phyloP scores from a whole-genome alignment of 2,113 vertebrate species.

The Tiliqua scincoides region DNA sequence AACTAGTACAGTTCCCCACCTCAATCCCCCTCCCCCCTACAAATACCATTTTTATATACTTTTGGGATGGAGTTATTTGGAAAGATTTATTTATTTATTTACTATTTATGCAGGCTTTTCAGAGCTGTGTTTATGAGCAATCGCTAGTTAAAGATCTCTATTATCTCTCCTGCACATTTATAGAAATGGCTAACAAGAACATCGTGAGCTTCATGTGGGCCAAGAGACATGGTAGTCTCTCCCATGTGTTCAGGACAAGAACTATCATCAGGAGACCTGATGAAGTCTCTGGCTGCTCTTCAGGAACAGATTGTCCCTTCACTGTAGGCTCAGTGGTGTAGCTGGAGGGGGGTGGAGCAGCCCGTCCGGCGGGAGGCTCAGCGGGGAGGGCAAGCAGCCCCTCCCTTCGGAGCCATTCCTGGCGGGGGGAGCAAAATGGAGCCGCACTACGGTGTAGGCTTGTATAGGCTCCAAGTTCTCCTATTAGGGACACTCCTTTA shows the following conservation, averaged over 20 bases:
- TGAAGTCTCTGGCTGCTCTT: background rate
- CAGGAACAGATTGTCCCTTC: background rate
- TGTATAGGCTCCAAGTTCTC: no score
- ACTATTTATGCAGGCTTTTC: background rate
- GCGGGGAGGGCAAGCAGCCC: no score
- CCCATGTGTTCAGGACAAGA: background rate
- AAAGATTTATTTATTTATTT: no score
- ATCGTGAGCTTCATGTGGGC: background rate
- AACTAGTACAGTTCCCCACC: background rate
- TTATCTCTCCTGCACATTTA: background rate
- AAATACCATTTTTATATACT: background rate
- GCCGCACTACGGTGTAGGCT: no score
- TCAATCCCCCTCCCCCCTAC: background rate
- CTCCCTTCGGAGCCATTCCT: no score
- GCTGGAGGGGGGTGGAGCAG: no score
- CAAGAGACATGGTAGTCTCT: background rate
- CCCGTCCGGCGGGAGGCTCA: no score
- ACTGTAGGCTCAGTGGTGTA: no score
- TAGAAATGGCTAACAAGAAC: background rate
- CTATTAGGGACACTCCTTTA: background rate
- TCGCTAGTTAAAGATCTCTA: background rate
- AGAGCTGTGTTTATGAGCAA: conserved; percentile 5
- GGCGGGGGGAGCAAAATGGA: no score
- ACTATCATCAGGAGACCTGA: background rate
- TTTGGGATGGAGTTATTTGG: background rate